These are phyloP conservation scores for Meiosimyza platycephala DNA, from an alignment of 2,888 invertebrate genomes.

Conservation along the genomic window DNA sequence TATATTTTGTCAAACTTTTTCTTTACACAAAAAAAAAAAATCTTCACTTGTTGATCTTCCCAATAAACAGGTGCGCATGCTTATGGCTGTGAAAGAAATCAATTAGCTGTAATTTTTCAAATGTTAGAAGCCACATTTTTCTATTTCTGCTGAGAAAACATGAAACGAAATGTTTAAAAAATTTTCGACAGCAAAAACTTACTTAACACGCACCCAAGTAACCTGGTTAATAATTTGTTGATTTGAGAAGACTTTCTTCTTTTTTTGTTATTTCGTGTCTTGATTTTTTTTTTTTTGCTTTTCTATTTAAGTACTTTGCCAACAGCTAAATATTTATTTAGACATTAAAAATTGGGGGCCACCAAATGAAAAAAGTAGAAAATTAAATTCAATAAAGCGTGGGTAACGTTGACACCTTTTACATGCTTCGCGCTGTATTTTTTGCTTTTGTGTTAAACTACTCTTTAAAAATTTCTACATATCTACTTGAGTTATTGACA, in stretches of 20 bases:
- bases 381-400: slow-evolving; percentile 3
- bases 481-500: too few species aligned
- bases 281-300: background rate
- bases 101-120: slow-evolving; percentile 17
- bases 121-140: slow-evolving; percentile 7
- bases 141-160: background rate
- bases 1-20: too few species aligned
- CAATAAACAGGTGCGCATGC: slow-evolving; percentile 20
- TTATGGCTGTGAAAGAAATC: background rate
- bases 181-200: background rate
- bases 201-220: slow-evolving; percentile 1
- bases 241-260: background rate
- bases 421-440: slow-evolving; percentile 51
- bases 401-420: slow-evolving; percentile 52
- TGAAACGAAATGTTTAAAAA: background rate
- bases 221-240: too few species aligned
- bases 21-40: background rate
- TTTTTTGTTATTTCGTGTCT: background rate
- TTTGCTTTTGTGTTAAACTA: slow-evolving; percentile 13
- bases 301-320: background rate
- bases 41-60: background rate
- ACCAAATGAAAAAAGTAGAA: background rate
- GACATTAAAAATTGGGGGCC: background rate
- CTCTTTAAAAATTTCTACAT: background rate
- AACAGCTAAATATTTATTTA: background rate